Conservation (phyloP, 1,140 invertebrate species). For the Brachionus manjavacas region DNA sequence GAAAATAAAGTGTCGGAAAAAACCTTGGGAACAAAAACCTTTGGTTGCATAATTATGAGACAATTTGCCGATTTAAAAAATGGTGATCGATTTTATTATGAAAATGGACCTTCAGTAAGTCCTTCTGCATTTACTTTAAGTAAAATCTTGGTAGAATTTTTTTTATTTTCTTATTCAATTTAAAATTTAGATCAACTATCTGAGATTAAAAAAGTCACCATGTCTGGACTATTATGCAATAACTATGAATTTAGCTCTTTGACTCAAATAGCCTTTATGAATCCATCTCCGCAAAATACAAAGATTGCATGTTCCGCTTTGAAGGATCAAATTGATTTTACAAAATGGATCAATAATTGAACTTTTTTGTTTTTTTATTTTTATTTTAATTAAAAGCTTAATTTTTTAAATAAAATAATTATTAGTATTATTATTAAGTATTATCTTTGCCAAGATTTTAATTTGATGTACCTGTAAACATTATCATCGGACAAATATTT, state of each 20-base stretch:
- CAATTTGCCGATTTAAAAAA: slow-evolving; percentile 81
- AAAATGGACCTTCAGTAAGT: slow-evolving; percentile 1
- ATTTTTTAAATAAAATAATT: no score
- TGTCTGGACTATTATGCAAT: neutral
- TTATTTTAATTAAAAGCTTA: no score
- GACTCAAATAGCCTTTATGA: neutral
- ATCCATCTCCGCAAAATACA: neutral
- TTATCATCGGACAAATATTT: no score
- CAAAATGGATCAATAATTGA: neutral
- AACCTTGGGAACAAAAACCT: slow-evolving; percentile 64
- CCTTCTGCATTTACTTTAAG: neutral
- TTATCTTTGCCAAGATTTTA: no score
- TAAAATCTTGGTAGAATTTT: neutral
- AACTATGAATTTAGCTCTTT: neutral
- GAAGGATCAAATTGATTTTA: slow-evolving; percentile 11
- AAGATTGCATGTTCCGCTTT: neutral
- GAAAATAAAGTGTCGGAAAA: slow-evolving; percentile 59
- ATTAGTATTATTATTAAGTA: no score
- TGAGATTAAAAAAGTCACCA: slow-evolving; percentile 19
- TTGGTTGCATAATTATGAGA: slow-evolving; percentile 85
- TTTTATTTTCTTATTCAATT: neutral
- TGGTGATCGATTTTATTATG: slow-evolving; percentile 91
- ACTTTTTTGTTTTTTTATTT: no score
- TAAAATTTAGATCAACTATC: neutral
- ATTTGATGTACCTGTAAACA: no score